Evolutionary conservation across 2,113 vertebrate species (phyloP).

Genomic region (Mus spicilegus): DNA sequence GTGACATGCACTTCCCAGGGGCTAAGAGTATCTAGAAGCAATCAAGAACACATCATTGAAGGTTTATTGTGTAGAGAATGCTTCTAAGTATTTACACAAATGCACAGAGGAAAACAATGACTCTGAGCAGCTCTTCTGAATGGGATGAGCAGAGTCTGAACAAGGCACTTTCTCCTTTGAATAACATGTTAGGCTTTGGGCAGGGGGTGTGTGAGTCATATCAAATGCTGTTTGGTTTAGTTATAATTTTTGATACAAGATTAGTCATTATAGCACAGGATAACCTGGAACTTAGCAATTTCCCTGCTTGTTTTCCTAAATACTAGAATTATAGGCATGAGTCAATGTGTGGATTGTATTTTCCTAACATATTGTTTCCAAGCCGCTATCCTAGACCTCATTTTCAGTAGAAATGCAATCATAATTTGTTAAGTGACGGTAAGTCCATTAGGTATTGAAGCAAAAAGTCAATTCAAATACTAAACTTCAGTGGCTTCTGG

Average conservation of each 20-base stretch:
- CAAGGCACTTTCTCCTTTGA: neutral
- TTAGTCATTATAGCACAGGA: neutral
- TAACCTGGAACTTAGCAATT: too few relatives aligned
- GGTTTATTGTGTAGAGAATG: neutral
- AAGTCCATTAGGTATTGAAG: neutral
- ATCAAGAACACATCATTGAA: neutral
- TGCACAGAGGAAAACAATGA: neutral
- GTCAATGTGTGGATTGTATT: neutral
- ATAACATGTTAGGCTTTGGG: neutral
- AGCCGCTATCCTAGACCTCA: neutral
- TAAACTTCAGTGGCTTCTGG: neutral
- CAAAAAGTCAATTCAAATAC: slow-evolving; percentile 33
- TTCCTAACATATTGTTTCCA: slow-evolving; percentile 22
- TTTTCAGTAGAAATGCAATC: neutral
- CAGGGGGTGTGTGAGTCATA: neutral
- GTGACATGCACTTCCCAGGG: neutral
- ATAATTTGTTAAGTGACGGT: neutral
- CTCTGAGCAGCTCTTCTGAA: neutral
- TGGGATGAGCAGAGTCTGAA: neutral
- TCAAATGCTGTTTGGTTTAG: neutral
- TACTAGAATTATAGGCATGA: neutral
- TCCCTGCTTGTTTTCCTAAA: neutral
- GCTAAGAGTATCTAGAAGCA: neutral
- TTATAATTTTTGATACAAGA: neutral
- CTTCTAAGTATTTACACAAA: neutral